A percentile compares a stretch with the other conserved stretches of the same genome.
phyloP scores from a whole-genome alignment of 2,888 invertebrate genomes.

The Colletes collaris region DNA sequence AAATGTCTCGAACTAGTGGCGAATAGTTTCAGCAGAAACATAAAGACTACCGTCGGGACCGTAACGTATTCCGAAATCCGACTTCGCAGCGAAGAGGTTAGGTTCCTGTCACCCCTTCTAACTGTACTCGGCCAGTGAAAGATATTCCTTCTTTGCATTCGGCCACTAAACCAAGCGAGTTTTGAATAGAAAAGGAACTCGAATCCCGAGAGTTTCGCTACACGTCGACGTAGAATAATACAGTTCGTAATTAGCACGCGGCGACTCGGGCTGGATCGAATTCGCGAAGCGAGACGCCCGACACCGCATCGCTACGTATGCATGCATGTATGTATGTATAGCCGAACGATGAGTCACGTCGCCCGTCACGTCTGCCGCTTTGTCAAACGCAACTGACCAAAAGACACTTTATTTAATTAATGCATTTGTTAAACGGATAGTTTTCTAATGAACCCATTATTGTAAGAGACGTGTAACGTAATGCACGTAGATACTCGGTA shows the following conservation, averaged over 20 bases:
- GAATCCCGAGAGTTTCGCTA: not conserved
- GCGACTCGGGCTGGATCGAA: constrained; percentile 54
- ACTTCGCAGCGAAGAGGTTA: no score
- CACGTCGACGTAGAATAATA: not conserved
- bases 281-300: constrained; percentile 59
- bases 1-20: no score
- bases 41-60: no score
- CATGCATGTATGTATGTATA: constrained; percentile 15
- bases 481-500: no score
- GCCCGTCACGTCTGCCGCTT: constrained; percentile 40
- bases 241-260: constrained; percentile 29
- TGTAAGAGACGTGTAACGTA: not conserved
- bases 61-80: no score
- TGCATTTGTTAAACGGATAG: not conserved
- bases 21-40: no score
- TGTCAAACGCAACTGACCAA: constrained; percentile 19
- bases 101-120: no score
- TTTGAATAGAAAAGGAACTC: not conserved
- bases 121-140: no score
- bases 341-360: constrained; percentile 63
- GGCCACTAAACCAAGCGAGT: no score
- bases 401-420: constrained; percentile 9
- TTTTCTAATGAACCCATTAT: not conserved
- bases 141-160: no score
- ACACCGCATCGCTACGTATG: constrained; percentile 17